Conservation (phyloP, 2,888 invertebrate species). For the Nomada ferruginata region DNA sequence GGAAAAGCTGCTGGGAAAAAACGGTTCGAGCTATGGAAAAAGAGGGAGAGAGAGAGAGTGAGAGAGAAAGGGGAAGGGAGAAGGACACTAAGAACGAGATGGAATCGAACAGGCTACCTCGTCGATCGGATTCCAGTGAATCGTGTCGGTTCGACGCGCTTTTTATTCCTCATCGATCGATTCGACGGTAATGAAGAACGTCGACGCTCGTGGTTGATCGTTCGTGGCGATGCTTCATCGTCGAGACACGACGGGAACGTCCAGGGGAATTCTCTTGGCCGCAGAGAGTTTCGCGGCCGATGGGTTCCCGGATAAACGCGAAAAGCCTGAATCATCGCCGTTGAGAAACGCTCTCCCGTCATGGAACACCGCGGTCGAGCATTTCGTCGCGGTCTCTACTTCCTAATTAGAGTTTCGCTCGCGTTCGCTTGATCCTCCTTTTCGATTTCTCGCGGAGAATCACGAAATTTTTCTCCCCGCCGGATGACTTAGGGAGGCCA, state of each 20-base stretch:
- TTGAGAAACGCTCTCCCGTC: constrained; percentile 32
- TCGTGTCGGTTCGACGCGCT: constrained; percentile 30
- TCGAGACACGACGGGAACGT: background rate
- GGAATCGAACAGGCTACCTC: constrained; percentile 15
- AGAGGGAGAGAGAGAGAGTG: background rate
- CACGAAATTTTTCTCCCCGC: background rate
- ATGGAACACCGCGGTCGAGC: constrained; percentile 37
- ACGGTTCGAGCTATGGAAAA: background rate
- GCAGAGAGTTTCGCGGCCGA: constrained; percentile 24
- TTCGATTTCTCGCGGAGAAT: background rate
- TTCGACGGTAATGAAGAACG: constrained; percentile 7
- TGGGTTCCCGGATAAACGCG: constrained; percentile 31
- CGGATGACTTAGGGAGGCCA: background rate
- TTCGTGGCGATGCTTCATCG: constrained; percentile 14
- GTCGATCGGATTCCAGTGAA: constrained; percentile 35
- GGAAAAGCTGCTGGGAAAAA: constrained; percentile 32
- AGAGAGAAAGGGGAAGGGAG: background rate
- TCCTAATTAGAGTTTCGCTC: constrained; percentile 34
- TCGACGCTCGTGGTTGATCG: background rate
- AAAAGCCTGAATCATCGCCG: constrained; percentile 48
- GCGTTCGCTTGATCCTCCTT: background rate
- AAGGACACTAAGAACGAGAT: background rate
- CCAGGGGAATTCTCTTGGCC: background rate
- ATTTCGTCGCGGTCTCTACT: constrained; percentile 25
- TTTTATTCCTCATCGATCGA: constrained; percentile 15